Conservation (phyloP, 2,888 invertebrate species). For the Microctonus brassicae region DNA sequence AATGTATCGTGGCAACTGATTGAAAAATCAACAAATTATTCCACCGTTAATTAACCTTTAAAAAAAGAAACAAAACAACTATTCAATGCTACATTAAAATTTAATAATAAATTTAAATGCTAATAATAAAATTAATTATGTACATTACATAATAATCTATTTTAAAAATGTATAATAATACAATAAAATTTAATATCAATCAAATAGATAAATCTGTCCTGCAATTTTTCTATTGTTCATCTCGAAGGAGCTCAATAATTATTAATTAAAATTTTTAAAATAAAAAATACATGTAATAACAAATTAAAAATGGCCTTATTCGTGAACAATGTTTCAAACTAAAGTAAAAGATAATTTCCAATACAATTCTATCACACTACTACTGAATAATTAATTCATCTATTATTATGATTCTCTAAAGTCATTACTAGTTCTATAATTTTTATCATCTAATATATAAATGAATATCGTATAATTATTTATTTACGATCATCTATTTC, state of each 20-base stretch:
- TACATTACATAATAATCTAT: constrained; percentile 40
- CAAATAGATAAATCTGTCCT: constrained; percentile 18
- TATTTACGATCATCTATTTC: constrained; percentile 39
- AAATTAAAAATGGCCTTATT: constrained; percentile 1
- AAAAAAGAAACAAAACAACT: neutral
- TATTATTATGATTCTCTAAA: constrained; percentile 26
- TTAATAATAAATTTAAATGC: constrained; percentile 39
- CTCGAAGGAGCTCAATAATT: neutral
- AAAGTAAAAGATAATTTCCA: neutral
- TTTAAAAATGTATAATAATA: neutral
- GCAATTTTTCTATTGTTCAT: constrained; percentile 8
- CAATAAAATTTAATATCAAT: constrained; percentile 25
- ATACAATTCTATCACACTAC: constrained; percentile 11
- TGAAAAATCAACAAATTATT: constrained; percentile 37
- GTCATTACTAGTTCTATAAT: constrained; percentile 28
- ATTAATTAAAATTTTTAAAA: constrained; percentile 12
- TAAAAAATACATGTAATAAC: too few species aligned
- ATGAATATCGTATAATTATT: constrained; percentile 55
- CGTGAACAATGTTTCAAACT: neutral
- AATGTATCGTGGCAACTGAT: constrained; percentile 49
- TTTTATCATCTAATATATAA: constrained; percentile 55
- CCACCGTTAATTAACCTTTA: constrained; percentile 21
- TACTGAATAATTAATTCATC: constrained; percentile 16
- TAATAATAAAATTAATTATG: constrained; percentile 49
- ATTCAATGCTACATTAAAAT: constrained; percentile 15